Evolutionary conservation across 2,797 vertebrate species (phyloP).

Genomic region (Xenops minutus): DNA sequence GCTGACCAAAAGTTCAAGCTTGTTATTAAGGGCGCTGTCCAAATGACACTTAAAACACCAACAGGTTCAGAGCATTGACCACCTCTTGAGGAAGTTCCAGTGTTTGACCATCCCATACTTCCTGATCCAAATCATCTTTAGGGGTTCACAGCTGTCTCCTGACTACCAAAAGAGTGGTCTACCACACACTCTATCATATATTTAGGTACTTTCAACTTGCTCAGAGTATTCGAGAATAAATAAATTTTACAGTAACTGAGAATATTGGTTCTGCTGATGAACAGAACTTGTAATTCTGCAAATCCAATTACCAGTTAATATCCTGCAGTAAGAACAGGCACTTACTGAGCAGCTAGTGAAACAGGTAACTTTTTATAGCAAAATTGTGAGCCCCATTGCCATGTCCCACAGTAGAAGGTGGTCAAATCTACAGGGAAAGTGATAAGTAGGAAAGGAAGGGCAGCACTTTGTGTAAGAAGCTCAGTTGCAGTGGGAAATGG

Average conservation of each 20-base stretch:
- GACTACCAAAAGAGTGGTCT: neutral
- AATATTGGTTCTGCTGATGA: neutral
- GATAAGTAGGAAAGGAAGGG: neutral
- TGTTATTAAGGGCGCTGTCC: too few species aligned
- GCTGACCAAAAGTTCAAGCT: neutral
- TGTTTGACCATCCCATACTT: neutral
- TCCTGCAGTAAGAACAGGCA: neutral
- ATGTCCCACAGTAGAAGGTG: neutral
- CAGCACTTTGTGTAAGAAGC: neutral
- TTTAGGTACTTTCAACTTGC: neutral
- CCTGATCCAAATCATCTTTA: neutral
- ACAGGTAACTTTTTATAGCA: neutral
- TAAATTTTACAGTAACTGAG: neutral
- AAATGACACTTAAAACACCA: neutral
- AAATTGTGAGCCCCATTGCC: neutral
- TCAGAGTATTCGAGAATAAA: neutral
- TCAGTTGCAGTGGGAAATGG: neutral
- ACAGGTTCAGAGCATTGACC: neutral
- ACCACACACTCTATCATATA: accelerated
- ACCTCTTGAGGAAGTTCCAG: neutral
- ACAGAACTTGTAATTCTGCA: neutral
- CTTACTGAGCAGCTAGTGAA: neutral
- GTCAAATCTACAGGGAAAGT: neutral
- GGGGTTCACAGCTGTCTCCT: neutral
- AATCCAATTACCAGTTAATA: neutral